Percentiles rank a stretch among this genome's conserved stretches.
phyloP scores from a whole-genome alignment of 2,797 vertebrate species.

The Galago senegalensis region DNA sequence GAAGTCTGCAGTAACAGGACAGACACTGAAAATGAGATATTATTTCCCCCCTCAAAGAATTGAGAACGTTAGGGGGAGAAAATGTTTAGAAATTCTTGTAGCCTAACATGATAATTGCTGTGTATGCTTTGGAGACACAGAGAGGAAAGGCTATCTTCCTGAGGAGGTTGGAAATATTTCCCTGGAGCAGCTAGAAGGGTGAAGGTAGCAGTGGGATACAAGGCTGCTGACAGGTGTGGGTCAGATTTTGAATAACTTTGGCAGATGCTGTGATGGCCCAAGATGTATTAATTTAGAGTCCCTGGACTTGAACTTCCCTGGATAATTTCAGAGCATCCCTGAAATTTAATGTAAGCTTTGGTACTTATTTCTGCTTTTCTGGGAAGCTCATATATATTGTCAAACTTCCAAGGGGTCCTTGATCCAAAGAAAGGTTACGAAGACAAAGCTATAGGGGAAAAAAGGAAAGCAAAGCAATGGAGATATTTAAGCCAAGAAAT shows the following conservation, averaged over 20 bases:
- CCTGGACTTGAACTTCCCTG: neutral
- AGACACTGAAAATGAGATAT: neutral
- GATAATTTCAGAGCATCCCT: neutral
- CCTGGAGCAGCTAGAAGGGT: neutral
- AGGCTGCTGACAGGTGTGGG: neutral
- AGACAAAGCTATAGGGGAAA: neutral
- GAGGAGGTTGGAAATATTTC: neutral
- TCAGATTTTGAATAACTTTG: neutral
- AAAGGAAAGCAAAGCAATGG: neutral
- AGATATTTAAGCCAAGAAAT: conserved; percentile 17
- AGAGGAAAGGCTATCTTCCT: neutral
- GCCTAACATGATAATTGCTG: neutral
- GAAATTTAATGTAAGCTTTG: neutral
- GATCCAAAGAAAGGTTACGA: neutral
- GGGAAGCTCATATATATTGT: neutral
- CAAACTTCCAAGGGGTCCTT: neutral
- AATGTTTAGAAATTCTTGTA: conserved; percentile 44
- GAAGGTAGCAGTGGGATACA: neutral
- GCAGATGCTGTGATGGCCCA: neutral
- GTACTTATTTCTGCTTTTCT: conserved; percentile 9
- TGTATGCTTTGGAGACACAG: neutral
- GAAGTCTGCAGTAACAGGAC: neutral
- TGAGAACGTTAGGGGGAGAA: neutral
- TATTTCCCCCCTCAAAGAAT: neutral
- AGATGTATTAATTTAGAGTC: neutral